Evolutionary conservation across 2,113 vertebrate genomes (phyloP), one percentile per base, ranked within the genome.

Genomic region (Pogona vitticeps): DNA sequence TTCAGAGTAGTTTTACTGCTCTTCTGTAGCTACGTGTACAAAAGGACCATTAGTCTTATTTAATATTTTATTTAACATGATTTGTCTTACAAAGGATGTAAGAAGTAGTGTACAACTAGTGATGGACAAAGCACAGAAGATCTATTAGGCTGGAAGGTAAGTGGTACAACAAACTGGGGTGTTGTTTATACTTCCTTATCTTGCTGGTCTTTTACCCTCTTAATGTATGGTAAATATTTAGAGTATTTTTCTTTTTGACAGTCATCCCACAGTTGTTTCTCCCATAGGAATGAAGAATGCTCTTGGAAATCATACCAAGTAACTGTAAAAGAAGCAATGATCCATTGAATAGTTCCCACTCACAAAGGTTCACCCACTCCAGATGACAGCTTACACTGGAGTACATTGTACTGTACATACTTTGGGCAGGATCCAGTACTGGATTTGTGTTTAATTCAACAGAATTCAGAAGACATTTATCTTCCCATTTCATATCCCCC

Each of bases 61-160:
- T 84, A 75, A 67, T 46, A 33, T 80, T 79, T 63, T 85, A 85
- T 85, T 86, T 90, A 89, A 85, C 85, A 86, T 80, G 70, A 42
- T 3, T 0, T 75, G 84, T 52, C 63, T 91, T 89, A 72, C 76
- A 59, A 1, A 71, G 13, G n/a, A 71, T 79, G 18, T 2, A 42
- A 31, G 31, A 76, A 88, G 21, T 6, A 76, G 65, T 46, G 33
- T 91, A 72, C 31, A 42, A 68, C 12, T 18, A 46, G 85, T 76
- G 40, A 82, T 28, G 76, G 85, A 85, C 21, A 73, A 40, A 78
- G 86, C 77, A 84, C 70, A 82, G 80, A 86, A 90, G 46, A 46
- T 77, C 80, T 31, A 42, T 26, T 88, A 14, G 13, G 18, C 40
- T 80, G 31, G 76, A 84, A 23, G 17, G 17, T 1, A 89, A 86